Base-by-base conservation (phyloP, 2,113 vertebrate species). In the Gobius niger region DNA sequence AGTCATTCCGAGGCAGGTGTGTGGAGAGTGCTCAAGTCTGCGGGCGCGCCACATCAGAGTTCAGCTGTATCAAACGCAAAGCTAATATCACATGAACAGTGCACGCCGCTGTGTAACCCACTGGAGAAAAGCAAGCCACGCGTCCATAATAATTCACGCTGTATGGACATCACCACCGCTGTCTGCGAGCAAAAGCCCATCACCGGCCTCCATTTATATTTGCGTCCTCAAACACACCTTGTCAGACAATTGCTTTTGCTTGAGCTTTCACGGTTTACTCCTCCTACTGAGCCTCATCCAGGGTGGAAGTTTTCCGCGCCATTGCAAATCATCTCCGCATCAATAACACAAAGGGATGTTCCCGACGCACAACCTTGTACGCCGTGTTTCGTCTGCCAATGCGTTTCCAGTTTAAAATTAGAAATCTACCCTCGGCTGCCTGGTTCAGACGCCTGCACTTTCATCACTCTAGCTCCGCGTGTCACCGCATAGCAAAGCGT, bases 1-100 rank as follows among this genome's bases (percentile, higher is more conserved):
- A 84, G 75, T 71, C 77, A 41, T 75, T 57, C n/a, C 1, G 11
- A 72, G 47, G 9, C 85, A 85, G 81, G 81, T 85, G 77, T 19
- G 44, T 66, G 63, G 52, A 70, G 73, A 57, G 79, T 41, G 15
- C 42, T 1, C 49, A 4, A 44, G 71, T 78, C 72, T 80, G 83
- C 68, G 76, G 68, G 50, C 40, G 54, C 12, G 46, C 9, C 64
- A 71, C 6, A 34, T 41, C 63, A 56, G 24, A 63, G 75, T 51
- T 76, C 50, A 53, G 72, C 63, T 7, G 44, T 54, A 73, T 67
- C 65, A 76, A 60, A 75, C 47, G n/a, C 41, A 57, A 16, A 15
- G 53, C 69, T 63, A 62, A 67, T 44, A 70, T 63, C 73, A 59
- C 47, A 67, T 41, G 18, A 42, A 57, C 24, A 0, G 34, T 1